phyloP scores from a whole-genome alignment of 2,888 invertebrate species.

The Callyntrura sp. region DNA sequence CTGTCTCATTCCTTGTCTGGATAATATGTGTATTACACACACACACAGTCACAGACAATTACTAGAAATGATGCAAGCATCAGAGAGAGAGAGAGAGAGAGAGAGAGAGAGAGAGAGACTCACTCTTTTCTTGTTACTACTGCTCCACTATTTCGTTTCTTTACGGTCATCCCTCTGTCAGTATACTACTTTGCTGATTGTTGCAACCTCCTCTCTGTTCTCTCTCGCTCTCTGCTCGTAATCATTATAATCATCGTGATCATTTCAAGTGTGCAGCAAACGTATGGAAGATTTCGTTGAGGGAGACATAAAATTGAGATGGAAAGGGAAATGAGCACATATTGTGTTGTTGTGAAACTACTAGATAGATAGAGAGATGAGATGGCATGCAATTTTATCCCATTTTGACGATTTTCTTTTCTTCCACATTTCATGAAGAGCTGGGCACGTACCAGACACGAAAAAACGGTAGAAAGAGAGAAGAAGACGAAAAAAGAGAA shows the following conservation, averaged over 20 bases:
- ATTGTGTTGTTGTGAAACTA: constrained; percentile 42
- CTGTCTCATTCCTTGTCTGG: neutral
- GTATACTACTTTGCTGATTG: constrained; percentile 55
- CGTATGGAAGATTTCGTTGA: constrained; percentile 53
- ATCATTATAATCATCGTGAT: constrained; percentile 63
- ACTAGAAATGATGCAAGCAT: constrained; percentile 12
- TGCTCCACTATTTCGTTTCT: constrained; percentile 15
- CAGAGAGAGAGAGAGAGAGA: too few species aligned
- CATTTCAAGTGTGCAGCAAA: constrained; percentile 48
- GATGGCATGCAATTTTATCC: constrained; percentile 73
- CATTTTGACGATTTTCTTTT: constrained; percentile 70
- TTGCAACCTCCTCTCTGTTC: constrained; percentile 5
- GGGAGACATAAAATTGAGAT: constrained; percentile 51
- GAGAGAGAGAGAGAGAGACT: too few species aligned
- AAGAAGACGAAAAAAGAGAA: constrained; percentile 11
- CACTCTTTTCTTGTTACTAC: neutral
- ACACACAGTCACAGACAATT: constrained; percentile 20
- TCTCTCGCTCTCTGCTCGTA: constrained; percentile 13
- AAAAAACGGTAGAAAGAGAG: neutral
- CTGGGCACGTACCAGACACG: constrained; percentile 58
- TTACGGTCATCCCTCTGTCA: constrained; percentile 19
- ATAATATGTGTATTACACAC: constrained; percentile 7
- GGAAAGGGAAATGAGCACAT: constrained; percentile 54
- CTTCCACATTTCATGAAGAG: constrained; percentile 28
- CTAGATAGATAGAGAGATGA: constrained; percentile 53